Conservation (phyloP, 2,113 vertebrate species). For the Shinisaurus crocodilurus region DNA sequence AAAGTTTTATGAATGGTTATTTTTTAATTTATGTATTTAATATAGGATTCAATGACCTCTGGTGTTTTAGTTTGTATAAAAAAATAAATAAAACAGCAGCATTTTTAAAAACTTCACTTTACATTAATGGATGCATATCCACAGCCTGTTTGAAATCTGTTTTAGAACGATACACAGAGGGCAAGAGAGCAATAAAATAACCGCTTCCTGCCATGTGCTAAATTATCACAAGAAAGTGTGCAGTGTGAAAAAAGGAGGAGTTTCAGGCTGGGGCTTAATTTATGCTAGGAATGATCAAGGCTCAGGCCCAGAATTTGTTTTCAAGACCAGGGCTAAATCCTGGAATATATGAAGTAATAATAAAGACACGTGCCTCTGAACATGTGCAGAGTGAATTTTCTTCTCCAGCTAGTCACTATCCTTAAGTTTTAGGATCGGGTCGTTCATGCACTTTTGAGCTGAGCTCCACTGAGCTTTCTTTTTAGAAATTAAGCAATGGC, state of each 20-base stretch:
- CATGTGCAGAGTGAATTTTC: conserved; percentile 7
- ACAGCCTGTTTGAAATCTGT: not conserved
- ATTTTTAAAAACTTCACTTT: conserved; percentile 64
- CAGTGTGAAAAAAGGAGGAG: not conserved
- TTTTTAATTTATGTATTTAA: conserved; percentile 86
- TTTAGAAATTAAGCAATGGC: not conserved
- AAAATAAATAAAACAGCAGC: conserved; percentile 78
- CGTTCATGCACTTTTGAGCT: not conserved
- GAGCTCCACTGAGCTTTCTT: not conserved
- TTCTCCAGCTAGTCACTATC: not conserved
- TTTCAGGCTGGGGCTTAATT: not conserved
- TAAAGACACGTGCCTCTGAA: conserved; percentile 10
- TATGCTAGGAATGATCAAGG: not conserved
- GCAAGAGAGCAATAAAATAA: conserved; percentile 16
- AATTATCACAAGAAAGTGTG: not conserved
- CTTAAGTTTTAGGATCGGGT: not conserved
- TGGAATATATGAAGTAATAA: not conserved
- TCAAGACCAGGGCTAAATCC: not conserved
- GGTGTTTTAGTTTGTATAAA: conserved; percentile 83
- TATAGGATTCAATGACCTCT: conserved; percentile 82
- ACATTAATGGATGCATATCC: conserved; percentile 19
- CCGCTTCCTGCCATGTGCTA: conserved; percentile 7
- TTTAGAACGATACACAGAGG: conserved; percentile 1
- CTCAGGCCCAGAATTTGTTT: not conserved
- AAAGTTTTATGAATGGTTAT: conserved; percentile 85